A percentile compares a stretch with the other conserved stretches of the same genome.
Conservation (phyloP, 2,797 vertebrate species). For the Dendrocincla tyrannina region DNA sequence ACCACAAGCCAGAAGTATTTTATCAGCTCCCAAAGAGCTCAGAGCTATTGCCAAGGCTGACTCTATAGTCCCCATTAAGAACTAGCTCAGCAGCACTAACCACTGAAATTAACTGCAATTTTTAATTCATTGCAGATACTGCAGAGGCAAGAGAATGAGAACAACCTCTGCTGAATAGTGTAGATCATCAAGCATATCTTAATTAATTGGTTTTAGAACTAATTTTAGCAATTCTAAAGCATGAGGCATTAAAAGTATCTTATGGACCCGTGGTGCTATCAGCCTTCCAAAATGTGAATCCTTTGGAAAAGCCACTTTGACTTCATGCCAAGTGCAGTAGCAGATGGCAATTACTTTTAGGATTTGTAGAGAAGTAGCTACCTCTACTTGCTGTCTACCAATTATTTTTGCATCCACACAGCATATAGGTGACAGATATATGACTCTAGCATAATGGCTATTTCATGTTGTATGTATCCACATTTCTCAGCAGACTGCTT, state of each 20-base stretch:
- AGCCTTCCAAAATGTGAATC: background rate
- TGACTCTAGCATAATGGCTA: background rate
- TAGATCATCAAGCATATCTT: background rate
- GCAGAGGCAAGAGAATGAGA: background rate
- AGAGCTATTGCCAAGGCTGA: background rate
- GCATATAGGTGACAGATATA: background rate
- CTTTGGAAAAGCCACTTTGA: background rate
- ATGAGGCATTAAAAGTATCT: background rate
- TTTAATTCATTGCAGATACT: background rate
- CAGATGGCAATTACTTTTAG: background rate
- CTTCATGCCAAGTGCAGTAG: background rate
- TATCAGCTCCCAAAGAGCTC: background rate
- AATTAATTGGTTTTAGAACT: background rate
- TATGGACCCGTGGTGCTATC: background rate
- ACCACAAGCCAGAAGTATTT: background rate
- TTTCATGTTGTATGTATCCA: background rate
- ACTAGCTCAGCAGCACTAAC: background rate
- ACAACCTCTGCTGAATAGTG: background rate
- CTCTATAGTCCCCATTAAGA: background rate
- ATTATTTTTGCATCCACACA: background rate
- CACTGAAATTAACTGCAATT: background rate
- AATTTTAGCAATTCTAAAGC: background rate
- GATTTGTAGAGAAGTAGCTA: background rate
- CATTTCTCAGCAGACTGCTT: background rate
- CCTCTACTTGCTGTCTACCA: background rate